These are phyloP conservation scores for Eremobia ochroleuca DNA, from an alignment of 2,888 invertebrate genomes.

Conservation along the genomic window DNA sequence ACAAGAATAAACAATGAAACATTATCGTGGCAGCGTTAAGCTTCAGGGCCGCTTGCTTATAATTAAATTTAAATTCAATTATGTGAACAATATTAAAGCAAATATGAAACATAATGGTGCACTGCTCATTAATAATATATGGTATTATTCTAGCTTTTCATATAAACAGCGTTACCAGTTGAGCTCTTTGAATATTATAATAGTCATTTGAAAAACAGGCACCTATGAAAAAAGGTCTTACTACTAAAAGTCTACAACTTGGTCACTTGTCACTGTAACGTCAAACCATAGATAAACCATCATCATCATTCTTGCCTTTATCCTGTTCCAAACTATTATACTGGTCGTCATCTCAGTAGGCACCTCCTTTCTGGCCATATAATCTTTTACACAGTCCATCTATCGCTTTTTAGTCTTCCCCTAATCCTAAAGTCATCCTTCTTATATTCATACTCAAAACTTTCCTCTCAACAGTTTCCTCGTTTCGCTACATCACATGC, in stretches of 20 bases:
- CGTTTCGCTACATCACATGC: not conserved
- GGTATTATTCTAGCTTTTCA: conserved; percentile 17
- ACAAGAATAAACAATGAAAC: conserved; percentile 11
- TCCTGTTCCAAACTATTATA: too few species aligned
- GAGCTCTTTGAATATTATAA: not conserved
- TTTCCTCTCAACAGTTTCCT: too few species aligned
- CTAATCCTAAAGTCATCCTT: too few species aligned
- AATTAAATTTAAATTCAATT: conserved; percentile 41
- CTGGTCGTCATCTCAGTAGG: too few species aligned
- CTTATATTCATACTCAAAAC: too few species aligned
- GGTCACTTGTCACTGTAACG: too few species aligned
- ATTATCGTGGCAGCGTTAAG: not conserved
- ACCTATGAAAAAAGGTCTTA: not conserved
- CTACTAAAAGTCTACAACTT: too few species aligned
- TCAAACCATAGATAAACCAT: too few species aligned
- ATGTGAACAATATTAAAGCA: conserved; percentile 15
- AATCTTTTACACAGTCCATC: too few species aligned
- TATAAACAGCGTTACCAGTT: not conserved
- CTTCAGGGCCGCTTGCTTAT: not conserved
- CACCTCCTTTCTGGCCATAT: too few species aligned
- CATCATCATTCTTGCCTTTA: too few species aligned
- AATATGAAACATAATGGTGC: conserved; percentile 30
- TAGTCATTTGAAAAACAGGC: not conserved
- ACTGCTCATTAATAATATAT: conserved; percentile 30
- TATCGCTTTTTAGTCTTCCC: too few species aligned